These are phyloP conservation scores for Watsonalla binaria DNA, from an alignment of 2,888 invertebrate species.

Conservation along the genomic window DNA sequence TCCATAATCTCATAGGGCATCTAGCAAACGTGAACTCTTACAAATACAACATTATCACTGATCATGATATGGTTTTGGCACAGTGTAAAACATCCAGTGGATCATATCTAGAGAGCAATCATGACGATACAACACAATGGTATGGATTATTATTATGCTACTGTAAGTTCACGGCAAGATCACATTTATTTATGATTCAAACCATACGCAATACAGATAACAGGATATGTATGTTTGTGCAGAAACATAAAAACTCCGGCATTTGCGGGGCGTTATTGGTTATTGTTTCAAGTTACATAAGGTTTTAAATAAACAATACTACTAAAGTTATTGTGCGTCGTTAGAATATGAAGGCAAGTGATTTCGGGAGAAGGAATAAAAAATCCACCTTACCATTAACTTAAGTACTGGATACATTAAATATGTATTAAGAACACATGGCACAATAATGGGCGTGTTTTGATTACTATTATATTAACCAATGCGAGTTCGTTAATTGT, in stretches of 20 bases:
- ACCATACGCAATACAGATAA: conserved; percentile 13
- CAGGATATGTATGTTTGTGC: conserved; percentile 9
- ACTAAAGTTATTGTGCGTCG: conserved; percentile 32
- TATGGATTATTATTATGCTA: conserved; percentile 20
- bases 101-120: conserved; percentile 43
- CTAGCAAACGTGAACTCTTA: conserved; percentile 38
- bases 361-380: not conserved
- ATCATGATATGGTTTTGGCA: conserved; percentile 72
- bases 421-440: conserved; percentile 10
- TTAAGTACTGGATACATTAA: conserved; percentile 3
- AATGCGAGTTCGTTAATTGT: not conserved
- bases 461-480: not conserved
- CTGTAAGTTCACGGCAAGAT: conserved; percentile 47
- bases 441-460: conserved; percentile 8
- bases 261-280: not conserved
- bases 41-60: conserved; percentile 57
- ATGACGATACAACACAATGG: conserved; percentile 15
- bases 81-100: conserved; percentile 41
- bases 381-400: not conserved
- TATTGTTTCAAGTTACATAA: no score
- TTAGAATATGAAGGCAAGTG: conserved; percentile 14
- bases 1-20: conserved; percentile 6
- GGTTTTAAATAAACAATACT: conserved; percentile 6
- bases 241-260: not conserved
- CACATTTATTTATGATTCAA: conserved; percentile 22